Evolutionary conservation across 2,888 invertebrate genomes (phyloP).

Genomic region (Galeopsomyia nigrocyanea): DNA sequence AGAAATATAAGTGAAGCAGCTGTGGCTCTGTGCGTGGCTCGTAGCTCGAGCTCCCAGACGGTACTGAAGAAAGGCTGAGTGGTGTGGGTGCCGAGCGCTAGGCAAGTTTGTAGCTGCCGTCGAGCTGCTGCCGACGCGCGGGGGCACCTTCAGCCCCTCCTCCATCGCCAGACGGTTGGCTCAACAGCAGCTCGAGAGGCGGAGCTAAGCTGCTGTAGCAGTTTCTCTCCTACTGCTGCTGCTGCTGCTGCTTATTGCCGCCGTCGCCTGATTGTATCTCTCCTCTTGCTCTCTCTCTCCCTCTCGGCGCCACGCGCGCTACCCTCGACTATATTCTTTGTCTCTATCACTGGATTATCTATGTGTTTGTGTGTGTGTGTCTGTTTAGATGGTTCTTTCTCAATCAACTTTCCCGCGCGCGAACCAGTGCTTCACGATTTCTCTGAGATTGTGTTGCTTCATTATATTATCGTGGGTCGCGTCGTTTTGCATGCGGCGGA

Average conservation of each 20-base stretch:
- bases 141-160: constrained; percentile 29
- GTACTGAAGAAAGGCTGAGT: too few species aligned
- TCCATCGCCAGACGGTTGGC: constrained; percentile 26
- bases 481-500: neutral
- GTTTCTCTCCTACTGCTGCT: neutral
- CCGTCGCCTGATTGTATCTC: neutral
- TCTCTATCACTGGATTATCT: too few species aligned
- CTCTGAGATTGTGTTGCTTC: neutral
- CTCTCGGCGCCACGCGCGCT: neutral
- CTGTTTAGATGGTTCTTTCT: too few species aligned
- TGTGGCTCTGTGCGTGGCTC: neutral
- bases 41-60: constrained; percentile 29
- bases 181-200: constrained; percentile 20
- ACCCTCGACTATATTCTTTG: neutral
- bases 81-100: neutral
- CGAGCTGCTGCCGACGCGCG: constrained; percentile 8
- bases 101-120: neutral
- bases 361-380: too few species aligned
- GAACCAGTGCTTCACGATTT: too few species aligned
- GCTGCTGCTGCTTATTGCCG: neutral
- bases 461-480: too few species aligned
- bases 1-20: too few species aligned
- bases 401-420: too few species aligned
- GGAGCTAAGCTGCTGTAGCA: constrained; percentile 23
- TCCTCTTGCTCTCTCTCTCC: constrained; percentile 10